These are phyloP conservation scores for Parambassis ranga DNA, from an alignment of 2,797 vertebrate genomes.

Conservation along the genomic window DNA sequence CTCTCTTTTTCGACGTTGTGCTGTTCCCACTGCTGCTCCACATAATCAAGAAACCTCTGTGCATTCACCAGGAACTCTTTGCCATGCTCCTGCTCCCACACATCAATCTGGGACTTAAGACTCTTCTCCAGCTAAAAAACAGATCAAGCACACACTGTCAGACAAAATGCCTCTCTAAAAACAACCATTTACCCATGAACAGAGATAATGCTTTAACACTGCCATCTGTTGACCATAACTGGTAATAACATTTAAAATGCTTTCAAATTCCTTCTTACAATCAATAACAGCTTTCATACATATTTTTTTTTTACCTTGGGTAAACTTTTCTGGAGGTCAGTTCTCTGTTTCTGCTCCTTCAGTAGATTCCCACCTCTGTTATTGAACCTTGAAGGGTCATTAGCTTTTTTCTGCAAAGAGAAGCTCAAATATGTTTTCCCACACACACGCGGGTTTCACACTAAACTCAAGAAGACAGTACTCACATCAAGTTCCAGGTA, in stretches of 20 bases:
- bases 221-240: conserved; percentile 25
- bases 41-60: conserved; percentile 87
- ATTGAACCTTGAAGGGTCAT: conserved; percentile 88
- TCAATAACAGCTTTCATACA: too few species aligned
- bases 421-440: not conserved
- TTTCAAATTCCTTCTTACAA: not conserved
- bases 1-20: conserved; percentile 87
- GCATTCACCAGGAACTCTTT: conserved; percentile 85
- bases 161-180: not conserved
- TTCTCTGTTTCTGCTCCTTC: conserved; percentile 92
- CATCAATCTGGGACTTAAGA: conserved; percentile 83
- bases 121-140: conserved; percentile 87
- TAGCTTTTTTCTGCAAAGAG: conserved; percentile 85
- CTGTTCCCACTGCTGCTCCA: conserved; percentile 87
- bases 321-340: conserved; percentile 89
- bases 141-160: not conserved
- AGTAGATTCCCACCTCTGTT: conserved; percentile 94
- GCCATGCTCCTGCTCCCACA: conserved; percentile 83
- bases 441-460: not conserved
- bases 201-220: not conserved
- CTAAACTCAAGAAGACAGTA: not conserved
- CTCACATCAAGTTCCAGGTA: conserved; percentile 92
- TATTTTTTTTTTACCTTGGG: conserved; percentile 86
- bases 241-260: not conserved
- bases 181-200: not conserved